Base-by-base conservation (phyloP, 2,797 vertebrate species). In the Emydoidea blandingii region DNA sequence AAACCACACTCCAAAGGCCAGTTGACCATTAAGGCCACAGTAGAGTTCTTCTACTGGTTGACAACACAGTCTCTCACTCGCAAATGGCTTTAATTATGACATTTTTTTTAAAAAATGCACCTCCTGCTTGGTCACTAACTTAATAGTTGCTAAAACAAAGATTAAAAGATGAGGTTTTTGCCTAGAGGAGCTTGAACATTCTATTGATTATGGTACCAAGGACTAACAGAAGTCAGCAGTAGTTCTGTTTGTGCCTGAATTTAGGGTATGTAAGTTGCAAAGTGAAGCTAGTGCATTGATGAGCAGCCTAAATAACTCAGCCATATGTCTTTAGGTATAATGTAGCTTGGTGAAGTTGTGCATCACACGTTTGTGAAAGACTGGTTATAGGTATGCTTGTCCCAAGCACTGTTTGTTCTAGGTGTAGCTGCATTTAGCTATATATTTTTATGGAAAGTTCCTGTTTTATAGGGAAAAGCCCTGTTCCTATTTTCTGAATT, bases 101-200 rank as follows among this genome's bases (percentile, higher is more conserved):
- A 4, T 25, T 84, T 84, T 86, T 86, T 94, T 91, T 89, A 78
- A 93, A 95, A 94, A 95, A 86, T 8, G 89, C 93, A 94, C 81
- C 93, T 96, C 93, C 92, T 92, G 89, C 83, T 93, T 96, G 87
- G 68, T 94, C 84, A 57, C 93, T 95, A 78, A 68, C 47, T 62
- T 86, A 34, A 8, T 68, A 81, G 84, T 86, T 91, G 4, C 81
- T 91, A 83, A 72, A 72, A 29, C 41, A 12, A 83, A 81, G 94
- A 50, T 31, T 96, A 79, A 83, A 84, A 84, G 76, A 23, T 47
- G 37, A 88, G 65, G 54, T 10, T 93, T 91, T 79, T 44, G 90
- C 86, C 79, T 44, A 44, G 37, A 50, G 56, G 49, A 88, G 62
- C 52, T 79, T 90, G 92, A 56, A 83, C 93, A 92, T 87, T n/a